Evolutionary conservation across 2,113 vertebrate genomes (phyloP), one percentile per base, ranked within the genome.

Genomic region (Hippotragus niger): DNA sequence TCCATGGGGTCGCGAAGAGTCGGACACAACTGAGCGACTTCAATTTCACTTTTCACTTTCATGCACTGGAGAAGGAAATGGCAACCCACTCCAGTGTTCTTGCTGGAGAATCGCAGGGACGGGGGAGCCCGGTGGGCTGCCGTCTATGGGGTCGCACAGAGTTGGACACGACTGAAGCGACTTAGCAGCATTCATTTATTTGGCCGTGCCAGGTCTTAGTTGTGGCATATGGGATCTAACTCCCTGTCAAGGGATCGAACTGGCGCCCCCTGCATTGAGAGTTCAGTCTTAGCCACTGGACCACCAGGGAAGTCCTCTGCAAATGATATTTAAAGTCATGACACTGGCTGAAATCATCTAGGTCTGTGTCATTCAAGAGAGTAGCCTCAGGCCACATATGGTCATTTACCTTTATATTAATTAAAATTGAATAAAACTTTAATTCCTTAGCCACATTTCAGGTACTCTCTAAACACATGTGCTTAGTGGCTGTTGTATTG

Each of bases 251-350:
- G 67, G 19, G 21, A 40, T 25, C 5, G 5, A 74, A 13, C 67
- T 1, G 1, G 5, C 0, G 0, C 67, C 64, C 36, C 67, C 40
- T 43, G 3, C 40, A 76, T 43, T 76, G 21, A 25, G 40, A 76
- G 40, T 27, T 27, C 36, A 43, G 40, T 76, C 23, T 76, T 76
- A 76, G 71, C 12, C 71, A 76, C 40, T 27, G 40, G 71, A 76
- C 12, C 23, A 43, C 11, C 12, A 76, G 23, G 71, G 40, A 76
- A 76, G 71, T 76, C 40, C 71, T 13, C 67, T 40, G 40, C 36
- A 40, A 36, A 40, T 40, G 21, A 74, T 74, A 74, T 40, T 74
- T 40, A 74, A 74, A 74, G 36, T 74, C 36, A 25, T 40, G 19
- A 74, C 31, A 25, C 82, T 16, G 12, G 71, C 40, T 58, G 33